Base-by-base conservation (phyloP, 2,113 vertebrate species). In the Nymphicus hollandicus region DNA sequence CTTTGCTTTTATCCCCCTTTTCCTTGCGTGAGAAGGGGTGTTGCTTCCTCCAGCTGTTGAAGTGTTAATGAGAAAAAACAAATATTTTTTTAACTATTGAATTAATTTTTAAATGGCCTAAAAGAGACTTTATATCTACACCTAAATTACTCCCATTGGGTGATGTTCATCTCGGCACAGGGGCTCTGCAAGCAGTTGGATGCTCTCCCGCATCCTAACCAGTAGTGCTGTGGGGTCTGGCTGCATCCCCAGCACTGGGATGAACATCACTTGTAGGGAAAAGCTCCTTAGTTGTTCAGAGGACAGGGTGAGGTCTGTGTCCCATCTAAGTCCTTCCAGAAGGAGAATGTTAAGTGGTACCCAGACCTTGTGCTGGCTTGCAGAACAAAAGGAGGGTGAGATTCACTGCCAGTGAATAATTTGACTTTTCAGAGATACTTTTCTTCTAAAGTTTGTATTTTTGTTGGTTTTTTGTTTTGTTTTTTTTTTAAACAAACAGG, bases 81-180 rank as follows among this genome's bases (percentile, higher is more conserved):
- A 88, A 14, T 92, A 94, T 96, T 93, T 96, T 96, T 96, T 93
- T 81, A 95, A 95, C 72, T 77, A 88, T 37, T 79, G 72, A 91
- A 83, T 96, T 93, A 22, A 86, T 89, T 97, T 90, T 93, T 91
- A 91, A 86, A 65, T 47, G 82, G 87, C 91, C 85, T 96, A 46
- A 46, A 73, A 83, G 89, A 93, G 70, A 77, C 73, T 95, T 94
- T 91, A 24, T 95, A 88, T 33, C 81, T 76, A 2, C 50, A 17
- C 9, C 61, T 10, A 47, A 77, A 61, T 56, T 29, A 35, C 70
- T 44, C 56, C 88, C 17, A 0, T 2, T 18, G 78, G 60, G 78
- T 73, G 92, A 29, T 0, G 1, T 18, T 68, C 25, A 41, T 39
- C 81, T 41, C 2, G 0, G 49, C 0, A 0, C 70, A 10, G 86